phyloP scores from a whole-genome alignment of 2,113 vertebrate species.

The Macroglossus sobrinus region DNA sequence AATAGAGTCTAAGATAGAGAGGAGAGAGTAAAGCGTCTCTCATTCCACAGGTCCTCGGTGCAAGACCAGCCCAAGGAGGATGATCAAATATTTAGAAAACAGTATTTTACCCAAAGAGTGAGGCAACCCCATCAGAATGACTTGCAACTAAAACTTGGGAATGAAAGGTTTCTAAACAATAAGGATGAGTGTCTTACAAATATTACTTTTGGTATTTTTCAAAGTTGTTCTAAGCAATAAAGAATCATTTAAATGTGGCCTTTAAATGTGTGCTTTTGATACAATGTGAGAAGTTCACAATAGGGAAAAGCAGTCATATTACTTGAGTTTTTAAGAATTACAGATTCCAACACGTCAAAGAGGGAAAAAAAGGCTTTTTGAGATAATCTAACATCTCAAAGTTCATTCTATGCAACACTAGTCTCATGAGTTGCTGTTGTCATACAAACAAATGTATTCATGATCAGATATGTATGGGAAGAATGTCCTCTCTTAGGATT shows the following conservation, averaged over 20 bases:
- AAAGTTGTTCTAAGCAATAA: background rate
- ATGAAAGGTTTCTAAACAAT: background rate
- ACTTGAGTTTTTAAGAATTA: background rate
- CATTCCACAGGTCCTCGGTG: accelerated
- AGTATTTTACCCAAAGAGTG: background rate
- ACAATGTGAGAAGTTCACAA: background rate
- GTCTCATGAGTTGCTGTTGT: background rate
- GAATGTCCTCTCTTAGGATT: background rate
- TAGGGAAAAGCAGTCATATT: background rate
- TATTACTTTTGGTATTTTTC: background rate
- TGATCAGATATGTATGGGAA: background rate
- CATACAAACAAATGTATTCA: conserved; percentile 14
- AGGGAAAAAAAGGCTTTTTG: background rate
- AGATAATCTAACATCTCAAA: background rate
- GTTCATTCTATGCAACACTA: background rate
- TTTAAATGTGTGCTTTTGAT: background rate
- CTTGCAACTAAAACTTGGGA: background rate
- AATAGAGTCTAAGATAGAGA: background rate
- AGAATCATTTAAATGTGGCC: background rate
- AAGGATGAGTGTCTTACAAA: background rate
- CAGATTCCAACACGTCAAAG: background rate
- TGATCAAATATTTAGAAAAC: background rate
- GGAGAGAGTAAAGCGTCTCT: background rate
- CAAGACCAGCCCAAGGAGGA: background rate
- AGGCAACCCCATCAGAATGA: background rate